Evolutionary conservation across 2,797 vertebrate genomes (phyloP).

Genomic region (Danio albolineatus): DNA sequence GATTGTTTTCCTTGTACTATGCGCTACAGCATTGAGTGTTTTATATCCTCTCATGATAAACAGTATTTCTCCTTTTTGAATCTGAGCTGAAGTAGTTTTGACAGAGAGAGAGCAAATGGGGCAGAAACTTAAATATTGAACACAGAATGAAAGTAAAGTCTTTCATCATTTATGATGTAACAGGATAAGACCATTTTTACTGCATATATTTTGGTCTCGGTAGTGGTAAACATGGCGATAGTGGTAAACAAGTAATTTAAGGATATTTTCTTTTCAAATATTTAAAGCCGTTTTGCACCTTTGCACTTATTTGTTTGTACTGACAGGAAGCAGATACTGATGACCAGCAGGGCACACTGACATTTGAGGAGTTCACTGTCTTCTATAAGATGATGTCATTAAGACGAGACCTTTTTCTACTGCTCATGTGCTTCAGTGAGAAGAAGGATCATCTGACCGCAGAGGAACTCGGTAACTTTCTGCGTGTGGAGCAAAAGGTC

Average conservation of each 20-base stretch:
- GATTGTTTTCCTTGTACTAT: conserved; percentile 1
- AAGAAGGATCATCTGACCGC: conserved; percentile 94
- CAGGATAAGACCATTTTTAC: background rate
- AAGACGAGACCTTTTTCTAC: conserved; percentile 91
- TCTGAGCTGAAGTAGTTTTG: background rate
- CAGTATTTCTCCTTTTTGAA: background rate
- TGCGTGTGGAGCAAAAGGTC: conserved; percentile 92
- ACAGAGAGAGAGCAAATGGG: conserved; percentile 63
- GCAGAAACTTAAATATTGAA: conserved; percentile 8
- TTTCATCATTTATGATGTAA: no score
- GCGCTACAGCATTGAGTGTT: background rate
- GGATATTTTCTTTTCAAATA: background rate
- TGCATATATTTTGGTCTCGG: background rate
- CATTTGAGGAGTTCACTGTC: conserved; percentile 95
- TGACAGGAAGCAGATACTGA: conserved; percentile 96
- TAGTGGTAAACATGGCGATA: background rate
- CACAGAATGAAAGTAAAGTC: background rate
- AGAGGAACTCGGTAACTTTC: conserved; percentile 90
- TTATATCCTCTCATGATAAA: background rate
- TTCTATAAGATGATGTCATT: conserved; percentile 99
- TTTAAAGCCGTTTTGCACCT: background rate
- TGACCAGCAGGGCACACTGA: conserved; percentile 94
- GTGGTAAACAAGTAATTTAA: background rate
- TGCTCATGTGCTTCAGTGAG: conserved; percentile 93
- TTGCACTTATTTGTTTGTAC: background rate